Evolutionary conservation across 2,797 vertebrate species (phyloP).

Genomic region (Monodelphis domestica): DNA sequence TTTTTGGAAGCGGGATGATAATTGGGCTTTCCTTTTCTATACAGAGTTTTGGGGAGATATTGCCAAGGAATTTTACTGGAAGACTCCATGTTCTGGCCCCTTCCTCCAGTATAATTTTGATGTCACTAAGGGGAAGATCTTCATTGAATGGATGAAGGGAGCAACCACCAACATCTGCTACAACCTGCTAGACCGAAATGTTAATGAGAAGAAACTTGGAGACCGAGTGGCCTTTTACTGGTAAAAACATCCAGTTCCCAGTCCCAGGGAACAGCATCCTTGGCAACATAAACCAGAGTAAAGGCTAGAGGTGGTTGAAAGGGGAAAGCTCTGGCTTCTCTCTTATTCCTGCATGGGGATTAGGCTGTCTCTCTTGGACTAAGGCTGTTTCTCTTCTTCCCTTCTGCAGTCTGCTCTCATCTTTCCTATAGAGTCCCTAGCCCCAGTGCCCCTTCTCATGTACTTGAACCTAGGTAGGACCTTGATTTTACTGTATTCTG

Average conservation of each 20-base stretch:
- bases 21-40: slow-evolving; percentile 63
- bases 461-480: slow-evolving; percentile 18
- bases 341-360: slow-evolving; percentile 47
- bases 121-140: slow-evolving; percentile 96
- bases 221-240: slow-evolving; percentile 97
- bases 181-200: slow-evolving; percentile 94
- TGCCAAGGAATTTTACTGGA: slow-evolving; percentile 97
- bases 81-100: slow-evolving; percentile 88
- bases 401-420: background rate
- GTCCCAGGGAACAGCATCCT: background rate
- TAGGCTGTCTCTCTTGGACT: background rate
- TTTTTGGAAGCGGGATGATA: slow-evolving; percentile 2
- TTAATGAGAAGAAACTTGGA: slow-evolving; percentile 92
- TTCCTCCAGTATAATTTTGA: slow-evolving; percentile 97
- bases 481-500: slow-evolving; percentile 25
- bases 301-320: slow-evolving; percentile 19
- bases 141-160: slow-evolving; percentile 96
- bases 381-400: background rate
- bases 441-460: slow-evolving; percentile 27
- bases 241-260: slow-evolving; percentile 83
- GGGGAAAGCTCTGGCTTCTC: slow-evolving; percentile 38
- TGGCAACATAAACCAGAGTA: background rate
- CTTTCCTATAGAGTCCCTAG: background rate
- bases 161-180: slow-evolving; percentile 98
- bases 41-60: slow-evolving; percentile 95